Evolutionary conservation across 2,888 invertebrate genomes (phyloP).

Genomic region (Andrena trimmerana): DNA sequence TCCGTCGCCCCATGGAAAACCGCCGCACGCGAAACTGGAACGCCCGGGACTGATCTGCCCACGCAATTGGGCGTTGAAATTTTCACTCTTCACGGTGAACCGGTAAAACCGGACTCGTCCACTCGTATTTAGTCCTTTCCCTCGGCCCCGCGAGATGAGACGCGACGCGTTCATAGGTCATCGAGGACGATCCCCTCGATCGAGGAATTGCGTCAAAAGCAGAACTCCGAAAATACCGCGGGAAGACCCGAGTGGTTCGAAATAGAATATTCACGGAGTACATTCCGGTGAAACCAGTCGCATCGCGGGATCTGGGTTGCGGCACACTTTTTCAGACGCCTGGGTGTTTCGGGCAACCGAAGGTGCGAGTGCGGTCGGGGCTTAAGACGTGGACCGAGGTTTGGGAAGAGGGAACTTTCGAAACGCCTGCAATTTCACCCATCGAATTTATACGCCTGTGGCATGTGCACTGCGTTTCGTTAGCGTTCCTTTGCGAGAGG

Average conservation of each 20-base stretch:
- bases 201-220: neutral
- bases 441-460: neutral
- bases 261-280: conserved; percentile 33
- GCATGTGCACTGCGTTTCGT: too few relatives aligned
- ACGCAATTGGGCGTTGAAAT: conserved; percentile 38
- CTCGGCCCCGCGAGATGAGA: conserved; percentile 3
- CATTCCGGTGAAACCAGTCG: conserved; percentile 68
- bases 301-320: conserved; percentile 71
- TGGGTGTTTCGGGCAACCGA: conserved; percentile 48
- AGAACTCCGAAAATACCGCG: neutral
- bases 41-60: conserved; percentile 4
- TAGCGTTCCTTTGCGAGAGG: too few relatives aligned
- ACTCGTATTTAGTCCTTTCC: conserved; percentile 36
- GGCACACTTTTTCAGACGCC: conserved; percentile 73
- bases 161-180: neutral
- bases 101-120: conserved; percentile 50
- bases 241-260: neutral
- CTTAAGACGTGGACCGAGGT: conserved; percentile 19
- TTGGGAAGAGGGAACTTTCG: conserved; percentile 45
- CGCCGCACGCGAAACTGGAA: conserved; percentile 18
- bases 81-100: conserved; percentile 65
- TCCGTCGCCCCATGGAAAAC: conserved; percentile 28
- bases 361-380: conserved; percentile 31
- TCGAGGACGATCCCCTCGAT: neutral
- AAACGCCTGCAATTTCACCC: conserved; percentile 49